Base-by-base conservation (phyloP, 2,797 vertebrate species). In the Myoxocephalus aenaeus region DNA sequence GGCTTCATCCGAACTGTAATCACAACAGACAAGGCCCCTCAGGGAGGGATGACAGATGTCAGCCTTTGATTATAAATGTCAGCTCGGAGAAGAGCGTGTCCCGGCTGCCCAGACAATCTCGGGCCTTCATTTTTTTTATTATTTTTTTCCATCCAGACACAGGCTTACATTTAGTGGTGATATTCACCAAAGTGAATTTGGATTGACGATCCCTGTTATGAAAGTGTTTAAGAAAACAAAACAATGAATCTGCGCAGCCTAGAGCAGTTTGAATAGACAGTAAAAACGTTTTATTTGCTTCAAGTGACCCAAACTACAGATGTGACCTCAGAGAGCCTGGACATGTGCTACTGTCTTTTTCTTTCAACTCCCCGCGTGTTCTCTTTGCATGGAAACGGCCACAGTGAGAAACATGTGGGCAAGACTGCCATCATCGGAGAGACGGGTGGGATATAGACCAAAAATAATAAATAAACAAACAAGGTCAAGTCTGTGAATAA, bases 11-110 rank as follows among this genome's bases (percentile, higher is more conserved):
- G 79, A 88, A 66, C 69, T 83, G 88, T 94, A 92, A 94, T 92
- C 87, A 92, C 83, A 92, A 87, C 86, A 91, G 94, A 94, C 94
- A 93, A 84, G 85, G 65, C 80, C 92, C 90, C 91, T 85, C 9
- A 56, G 93, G 90, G 93, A 92, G 80, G 63, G 68, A 73, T 92
- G 93, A 92, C 93, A 93, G 93, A 94, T 93, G 93, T 94, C 93
- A 93, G 80, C 81, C 79, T 94, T 92, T 92, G 90, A 94, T 93
- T 94, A 89, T 87, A 90, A 92, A 94, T 90, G 93, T 92, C 94
- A 93, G 81, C 83, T 82, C 67, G 4, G 74, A 89, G 84, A 81
- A 74, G 69, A 85, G 87, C 63, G 65, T 46, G 79, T 85, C 83
- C 81, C 46, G 54, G 82, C 80, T 80, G 86, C 82, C 80, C 81